A percentile compares a stretch with the other conserved stretches of the same genome.
phyloP scores from a whole-genome alignment of 2,113 vertebrate species.

The Desmodus rotundus region DNA sequence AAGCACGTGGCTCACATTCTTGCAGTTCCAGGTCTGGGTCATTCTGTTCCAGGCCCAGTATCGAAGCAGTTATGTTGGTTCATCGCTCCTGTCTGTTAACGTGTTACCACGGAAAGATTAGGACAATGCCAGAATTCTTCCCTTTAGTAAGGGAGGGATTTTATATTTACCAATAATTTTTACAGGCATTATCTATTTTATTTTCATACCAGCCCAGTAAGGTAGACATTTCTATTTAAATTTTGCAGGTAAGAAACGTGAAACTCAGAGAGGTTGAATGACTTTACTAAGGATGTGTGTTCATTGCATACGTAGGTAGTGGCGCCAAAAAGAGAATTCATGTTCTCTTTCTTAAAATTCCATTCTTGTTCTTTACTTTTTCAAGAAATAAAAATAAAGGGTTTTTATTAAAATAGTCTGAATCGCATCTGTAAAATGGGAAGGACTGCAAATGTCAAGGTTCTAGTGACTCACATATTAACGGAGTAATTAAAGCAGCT shows the following conservation, averaged over 20 bases:
- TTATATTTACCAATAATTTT: conserved; percentile 40
- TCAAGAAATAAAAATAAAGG: not conserved
- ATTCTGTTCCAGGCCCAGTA: not conserved
- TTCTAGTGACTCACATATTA: not conserved
- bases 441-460: not conserved
- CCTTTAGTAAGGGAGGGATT: not conserved
- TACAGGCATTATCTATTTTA: not conserved
- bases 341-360: not conserved
- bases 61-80: not conserved
- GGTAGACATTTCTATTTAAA: not conserved
- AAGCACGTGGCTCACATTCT: not conserved
- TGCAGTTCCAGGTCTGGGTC: not conserved
- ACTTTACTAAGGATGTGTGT: not conserved
- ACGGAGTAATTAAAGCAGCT: not conserved
- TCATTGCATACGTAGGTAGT: not conserved
- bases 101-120: not conserved
- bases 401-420: conserved; percentile 30
- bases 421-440: not conserved
- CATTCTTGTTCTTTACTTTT: not conserved
- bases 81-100: not conserved
- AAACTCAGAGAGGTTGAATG: not conserved
- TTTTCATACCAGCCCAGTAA: not conserved
- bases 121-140: not conserved
- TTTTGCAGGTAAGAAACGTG: conserved; percentile 2
- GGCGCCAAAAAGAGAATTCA: conserved; percentile 2